phyloP scores from a whole-genome alignment of 2,888 invertebrate species.

The Andrena praecox region DNA sequence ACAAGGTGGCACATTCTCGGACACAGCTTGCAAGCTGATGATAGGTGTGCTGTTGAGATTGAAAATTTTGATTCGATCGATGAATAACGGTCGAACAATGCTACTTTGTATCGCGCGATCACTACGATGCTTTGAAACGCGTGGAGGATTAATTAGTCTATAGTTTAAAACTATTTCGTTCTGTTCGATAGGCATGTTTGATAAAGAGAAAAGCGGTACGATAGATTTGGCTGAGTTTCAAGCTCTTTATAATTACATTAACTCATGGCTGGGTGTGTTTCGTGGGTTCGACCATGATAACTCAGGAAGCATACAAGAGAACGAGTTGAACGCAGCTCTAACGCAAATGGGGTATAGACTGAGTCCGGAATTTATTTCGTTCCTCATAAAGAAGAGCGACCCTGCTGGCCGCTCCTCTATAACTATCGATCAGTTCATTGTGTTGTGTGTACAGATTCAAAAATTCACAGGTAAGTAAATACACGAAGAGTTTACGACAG shows the following conservation, averaged over 20 bases:
- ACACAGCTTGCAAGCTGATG: slow-evolving; percentile 94
- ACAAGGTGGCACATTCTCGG: slow-evolving; percentile 93
- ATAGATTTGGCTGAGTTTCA: slow-evolving; percentile 94
- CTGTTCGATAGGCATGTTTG: slow-evolving; percentile 92
- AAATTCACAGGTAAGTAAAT: slow-evolving; percentile 87
- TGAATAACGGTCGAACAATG: not conserved
- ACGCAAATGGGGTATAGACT: slow-evolving; percentile 96
- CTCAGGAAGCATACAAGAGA: slow-evolving; percentile 93
- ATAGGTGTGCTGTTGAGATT: slow-evolving; percentile 87
- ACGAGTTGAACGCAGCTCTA: slow-evolving; percentile 91
- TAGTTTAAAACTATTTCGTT: slow-evolving; percentile 1
- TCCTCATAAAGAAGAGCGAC: slow-evolving; percentile 90
- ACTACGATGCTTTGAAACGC: not conserved
- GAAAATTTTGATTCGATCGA: not conserved
- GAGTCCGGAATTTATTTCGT: slow-evolving; percentile 91
- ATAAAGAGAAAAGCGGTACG: slow-evolving; percentile 93
- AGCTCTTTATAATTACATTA: slow-evolving; percentile 94
- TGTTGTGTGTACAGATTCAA: slow-evolving; percentile 95
- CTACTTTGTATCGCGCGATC: not conserved
- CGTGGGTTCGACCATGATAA: slow-evolving; percentile 94
- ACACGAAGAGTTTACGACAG: slow-evolving; percentile 3
- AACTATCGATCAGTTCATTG: slow-evolving; percentile 95
- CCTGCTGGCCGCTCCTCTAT: slow-evolving; percentile 87
- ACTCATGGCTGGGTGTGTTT: slow-evolving; percentile 95
- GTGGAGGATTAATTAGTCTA: not conserved